Evolutionary conservation across 2,113 vertebrate species (phyloP), one percentile per base, ranked within the genome.

Genomic region (Oenanthe melanoleuca): DNA sequence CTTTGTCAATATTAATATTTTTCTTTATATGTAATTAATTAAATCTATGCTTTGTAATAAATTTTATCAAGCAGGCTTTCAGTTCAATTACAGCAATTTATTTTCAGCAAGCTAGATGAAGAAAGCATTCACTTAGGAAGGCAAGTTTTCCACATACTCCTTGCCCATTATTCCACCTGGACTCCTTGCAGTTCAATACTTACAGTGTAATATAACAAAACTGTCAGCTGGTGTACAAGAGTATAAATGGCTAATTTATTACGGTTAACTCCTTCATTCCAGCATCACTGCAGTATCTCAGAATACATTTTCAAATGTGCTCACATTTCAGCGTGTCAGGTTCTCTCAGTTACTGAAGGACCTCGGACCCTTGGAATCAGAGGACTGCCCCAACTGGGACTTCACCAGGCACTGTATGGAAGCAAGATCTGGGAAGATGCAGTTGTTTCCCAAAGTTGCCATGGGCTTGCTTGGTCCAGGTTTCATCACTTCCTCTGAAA

Each of bases 341-440:
- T 56, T 47, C 28, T 47, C 22, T 84, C n/a, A 34, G 20, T 63
- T 44, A 37, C 47, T 18, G 28, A 33, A 28, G 40, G 22, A 55
- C 28, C 14, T 47, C 0, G 1, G 40, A 40, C 14, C 9, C 19
- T 23, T 4, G 2, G n/a, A 29, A n/a, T 5, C 29, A 55, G 40
- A 40, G 23, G 23, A 40, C 9, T 55, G 14, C 23, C 40, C n/a
- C 40, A 23, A 8, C 40, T 38, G 9, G 14, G 40, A 28, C 28
- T 64, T 28, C 69, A 33, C 28, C 11, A 17, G 13, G 13, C 17
- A 19, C 4, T 15, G 6, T 4, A 24, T 12, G 9, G 81, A 64
- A 56, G n/a, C 28, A 47, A 64, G n/a, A n/a, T 12, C 28, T 73
- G n/a, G 49, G 40, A 47, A 47, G 49, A 53, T 23, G 14, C 12